Evolutionary conservation across 2,797 vertebrate species (phyloP).

Genomic region (Clarias fuscus): DNA sequence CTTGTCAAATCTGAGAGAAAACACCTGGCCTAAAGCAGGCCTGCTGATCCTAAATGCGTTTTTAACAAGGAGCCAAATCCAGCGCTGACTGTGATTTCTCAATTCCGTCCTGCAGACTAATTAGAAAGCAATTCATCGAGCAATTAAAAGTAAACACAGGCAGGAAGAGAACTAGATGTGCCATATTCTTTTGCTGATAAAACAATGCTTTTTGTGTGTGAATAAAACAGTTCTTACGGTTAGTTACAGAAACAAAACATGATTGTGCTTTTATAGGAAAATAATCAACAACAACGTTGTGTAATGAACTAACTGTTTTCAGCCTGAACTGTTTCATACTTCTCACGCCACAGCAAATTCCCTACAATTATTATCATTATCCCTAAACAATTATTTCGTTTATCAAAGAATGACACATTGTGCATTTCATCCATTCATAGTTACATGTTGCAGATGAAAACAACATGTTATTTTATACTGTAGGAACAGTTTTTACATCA

Average conservation of each 20-base stretch:
- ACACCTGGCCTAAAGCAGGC: constrained; percentile 37
- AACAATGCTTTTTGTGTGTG: constrained; percentile 13
- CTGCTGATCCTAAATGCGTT: constrained; percentile 22
- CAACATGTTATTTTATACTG: neutral
- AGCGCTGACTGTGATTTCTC: constrained; percentile 27
- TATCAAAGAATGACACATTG: neutral
- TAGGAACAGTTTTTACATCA: neutral
- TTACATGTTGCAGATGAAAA: neutral
- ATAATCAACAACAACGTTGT: neutral
- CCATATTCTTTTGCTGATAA: constrained; percentile 27
- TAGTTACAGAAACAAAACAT: no score
- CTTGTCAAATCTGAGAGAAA: constrained; percentile 45
- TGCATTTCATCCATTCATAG: neutral
- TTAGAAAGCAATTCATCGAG: constrained; percentile 42
- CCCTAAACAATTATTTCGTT: neutral
- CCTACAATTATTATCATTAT: neutral
- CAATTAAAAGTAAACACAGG: constrained; percentile 38
- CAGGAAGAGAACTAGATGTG: neutral
- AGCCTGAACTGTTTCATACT: neutral
- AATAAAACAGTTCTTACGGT: neutral
- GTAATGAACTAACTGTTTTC: neutral
- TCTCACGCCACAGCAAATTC: neutral
- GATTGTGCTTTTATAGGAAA: neutral
- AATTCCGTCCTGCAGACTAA: constrained; percentile 37
- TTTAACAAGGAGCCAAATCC: constrained; percentile 28